Evolutionary conservation across 1,140 invertebrate species (phyloP).

Genomic region (Myzus persicae): DNA sequence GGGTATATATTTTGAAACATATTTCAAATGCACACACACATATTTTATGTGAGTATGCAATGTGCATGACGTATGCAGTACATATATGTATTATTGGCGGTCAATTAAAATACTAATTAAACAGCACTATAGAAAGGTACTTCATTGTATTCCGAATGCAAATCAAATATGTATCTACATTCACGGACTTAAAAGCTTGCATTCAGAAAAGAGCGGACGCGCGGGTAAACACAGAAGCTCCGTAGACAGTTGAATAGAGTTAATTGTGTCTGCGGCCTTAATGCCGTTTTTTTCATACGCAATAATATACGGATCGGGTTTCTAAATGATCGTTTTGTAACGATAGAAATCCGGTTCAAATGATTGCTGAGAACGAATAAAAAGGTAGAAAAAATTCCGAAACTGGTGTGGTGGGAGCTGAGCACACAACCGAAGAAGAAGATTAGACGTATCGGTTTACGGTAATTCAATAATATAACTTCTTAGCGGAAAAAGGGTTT

Average conservation of each 20-base stretch:
- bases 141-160: conserved; percentile 11
- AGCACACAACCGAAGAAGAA: background rate
- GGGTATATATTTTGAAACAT: conserved; percentile 26
- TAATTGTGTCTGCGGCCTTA: conserved; percentile 56
- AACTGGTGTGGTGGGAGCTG: background rate
- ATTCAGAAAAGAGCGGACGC: background rate
- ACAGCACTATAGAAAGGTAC: background rate
- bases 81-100: background rate
- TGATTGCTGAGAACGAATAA: conserved; percentile 29
- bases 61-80: background rate
- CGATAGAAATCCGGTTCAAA: conserved; percentile 43
- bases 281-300: conserved; percentile 20
- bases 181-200: conserved; percentile 3
- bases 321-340: conserved; percentile 45
- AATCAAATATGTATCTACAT: background rate
- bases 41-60: background rate
- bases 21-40: background rate
- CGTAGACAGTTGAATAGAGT: conserved; percentile 49
- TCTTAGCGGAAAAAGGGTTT: conserved; percentile 51
- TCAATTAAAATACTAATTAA: conserved; percentile 26
- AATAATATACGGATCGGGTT: conserved; percentile 52
- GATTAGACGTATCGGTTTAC: conserved; percentile 51
- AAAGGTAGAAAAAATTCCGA: conserved; percentile 28
- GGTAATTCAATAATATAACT: conserved; percentile 57
- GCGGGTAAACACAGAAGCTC: conserved; percentile 44